Evolutionary conservation across 1,140 invertebrate species (phyloP).

Genomic region (Trichomalopsis sarcophagae): DNA sequence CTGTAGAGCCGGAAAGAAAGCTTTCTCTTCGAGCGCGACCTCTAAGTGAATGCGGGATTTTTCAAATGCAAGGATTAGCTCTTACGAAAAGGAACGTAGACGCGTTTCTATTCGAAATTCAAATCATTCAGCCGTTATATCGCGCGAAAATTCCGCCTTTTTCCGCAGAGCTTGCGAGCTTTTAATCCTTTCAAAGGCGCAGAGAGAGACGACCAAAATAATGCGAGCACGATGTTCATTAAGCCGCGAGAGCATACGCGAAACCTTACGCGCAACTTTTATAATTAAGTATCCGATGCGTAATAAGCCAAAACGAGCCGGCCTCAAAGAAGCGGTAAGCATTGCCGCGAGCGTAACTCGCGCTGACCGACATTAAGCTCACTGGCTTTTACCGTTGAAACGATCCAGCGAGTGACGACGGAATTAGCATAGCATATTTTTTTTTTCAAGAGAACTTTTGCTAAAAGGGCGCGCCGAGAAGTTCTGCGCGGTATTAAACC

Average conservation of each 20-base stretch:
- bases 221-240: not conserved
- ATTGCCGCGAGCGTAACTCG: not conserved
- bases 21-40: not conserved
- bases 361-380: not conserved
- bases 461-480: not conserved
- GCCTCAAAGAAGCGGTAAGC: not conserved
- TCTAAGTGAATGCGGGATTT: not conserved
- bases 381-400: not conserved
- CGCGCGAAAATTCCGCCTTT: not conserved
- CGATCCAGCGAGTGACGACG: not conserved
- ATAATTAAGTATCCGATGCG: not conserved
- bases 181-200: not conserved
- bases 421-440: not conserved
- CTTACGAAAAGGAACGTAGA: not conserved
- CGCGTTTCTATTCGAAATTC: not conserved
- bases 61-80: not conserved
- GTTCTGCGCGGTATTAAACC: not conserved
- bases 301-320: not conserved
- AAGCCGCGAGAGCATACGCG: not conserved
- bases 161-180: not conserved
- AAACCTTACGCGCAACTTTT: not conserved
- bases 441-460: not conserved
- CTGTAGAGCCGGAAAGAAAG: not conserved
- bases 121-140: not conserved
- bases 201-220: no score